phyloP scores from a whole-genome alignment of 1,140 invertebrate genomes.

The Drosophila funebris region DNA sequence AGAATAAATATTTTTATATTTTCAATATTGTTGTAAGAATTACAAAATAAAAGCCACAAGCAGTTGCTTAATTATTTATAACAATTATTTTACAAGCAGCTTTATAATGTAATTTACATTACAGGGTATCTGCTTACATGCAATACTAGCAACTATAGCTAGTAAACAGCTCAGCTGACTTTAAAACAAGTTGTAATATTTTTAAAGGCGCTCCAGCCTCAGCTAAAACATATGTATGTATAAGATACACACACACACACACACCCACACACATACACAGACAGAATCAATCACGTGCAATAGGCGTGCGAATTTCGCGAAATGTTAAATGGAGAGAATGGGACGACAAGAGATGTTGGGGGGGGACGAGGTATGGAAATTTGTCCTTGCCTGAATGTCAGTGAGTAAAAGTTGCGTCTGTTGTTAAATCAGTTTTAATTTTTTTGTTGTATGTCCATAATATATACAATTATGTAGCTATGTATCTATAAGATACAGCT shows the following conservation, averaged over 20 bases:
- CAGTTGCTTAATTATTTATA: too few relatives aligned
- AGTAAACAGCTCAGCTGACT: constrained; percentile 5
- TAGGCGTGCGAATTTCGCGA: constrained; percentile 57
- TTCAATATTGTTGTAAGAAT: too few relatives aligned
- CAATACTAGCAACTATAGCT: background rate
- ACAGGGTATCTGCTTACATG: constrained; percentile 1
- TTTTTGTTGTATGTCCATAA: constrained; percentile 13
- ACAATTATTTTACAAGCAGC: background rate
- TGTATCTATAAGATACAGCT: constrained; percentile 30
- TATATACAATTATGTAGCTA: constrained; percentile 23
- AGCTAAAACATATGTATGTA: constrained; percentile 34
- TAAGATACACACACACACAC: constrained; percentile 55
- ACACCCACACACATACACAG: constrained; percentile 3
- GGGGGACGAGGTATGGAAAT: constrained; percentile 11
- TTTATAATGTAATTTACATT: background rate
- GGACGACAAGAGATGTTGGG: background rate
- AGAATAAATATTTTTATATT: background rate
- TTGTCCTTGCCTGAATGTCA: constrained; percentile 81
- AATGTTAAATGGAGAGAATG: constrained; percentile 12
- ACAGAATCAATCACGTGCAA: constrained; percentile 49
- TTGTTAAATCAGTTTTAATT: constrained; percentile 61
- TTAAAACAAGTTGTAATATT: constrained; percentile 10
- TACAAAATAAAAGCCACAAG: too few relatives aligned
- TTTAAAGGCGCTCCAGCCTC: background rate
- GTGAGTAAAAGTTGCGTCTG: constrained; percentile 9